Conservation (phyloP, 2,888 invertebrate species). For the Tinea semifulvella region DNA sequence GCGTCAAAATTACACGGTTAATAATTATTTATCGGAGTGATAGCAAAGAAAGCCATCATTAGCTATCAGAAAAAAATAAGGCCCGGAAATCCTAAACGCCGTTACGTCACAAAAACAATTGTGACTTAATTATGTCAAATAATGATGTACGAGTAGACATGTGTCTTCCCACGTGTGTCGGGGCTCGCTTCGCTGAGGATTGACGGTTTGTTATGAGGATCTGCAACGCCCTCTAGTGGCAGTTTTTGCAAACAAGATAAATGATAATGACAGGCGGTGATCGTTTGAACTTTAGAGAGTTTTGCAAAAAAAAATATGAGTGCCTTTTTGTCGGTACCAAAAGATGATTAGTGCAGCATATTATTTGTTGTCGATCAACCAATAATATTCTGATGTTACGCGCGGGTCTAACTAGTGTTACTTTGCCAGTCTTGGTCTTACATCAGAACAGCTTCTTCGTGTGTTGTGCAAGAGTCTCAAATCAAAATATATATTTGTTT, state of each 20-base stretch:
- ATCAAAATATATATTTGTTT: too few relatives aligned
- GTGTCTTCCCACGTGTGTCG: slow-evolving; percentile 1
- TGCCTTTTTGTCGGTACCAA: background rate
- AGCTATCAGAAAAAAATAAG: too few relatives aligned
- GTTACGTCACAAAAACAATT: slow-evolving; percentile 9
- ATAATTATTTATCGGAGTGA: too few relatives aligned
- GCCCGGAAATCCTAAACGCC: slow-evolving; percentile 9
- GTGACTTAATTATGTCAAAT: slow-evolving; percentile 4
- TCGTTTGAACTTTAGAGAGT: background rate
- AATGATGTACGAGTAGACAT: slow-evolving; percentile 9
- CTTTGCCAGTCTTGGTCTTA: too few relatives aligned
- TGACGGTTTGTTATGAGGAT: slow-evolving; percentile 12
- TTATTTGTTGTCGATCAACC: too few relatives aligned
- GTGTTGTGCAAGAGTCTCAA: too few relatives aligned
- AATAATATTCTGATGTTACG: too few relatives aligned
- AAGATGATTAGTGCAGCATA: too few relatives aligned
- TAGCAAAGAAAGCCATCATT: too few relatives aligned
- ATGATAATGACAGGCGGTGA: background rate
- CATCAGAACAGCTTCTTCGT: too few relatives aligned
- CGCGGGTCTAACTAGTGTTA: too few relatives aligned
- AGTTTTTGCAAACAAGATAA: background rate
- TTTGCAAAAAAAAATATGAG: background rate
- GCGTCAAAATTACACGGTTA: too few relatives aligned
- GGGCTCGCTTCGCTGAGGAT: background rate
- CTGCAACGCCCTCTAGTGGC: background rate